Conservation (phyloP, 2,797 vertebrate species). For the Cephalopachus bancanus region DNA sequence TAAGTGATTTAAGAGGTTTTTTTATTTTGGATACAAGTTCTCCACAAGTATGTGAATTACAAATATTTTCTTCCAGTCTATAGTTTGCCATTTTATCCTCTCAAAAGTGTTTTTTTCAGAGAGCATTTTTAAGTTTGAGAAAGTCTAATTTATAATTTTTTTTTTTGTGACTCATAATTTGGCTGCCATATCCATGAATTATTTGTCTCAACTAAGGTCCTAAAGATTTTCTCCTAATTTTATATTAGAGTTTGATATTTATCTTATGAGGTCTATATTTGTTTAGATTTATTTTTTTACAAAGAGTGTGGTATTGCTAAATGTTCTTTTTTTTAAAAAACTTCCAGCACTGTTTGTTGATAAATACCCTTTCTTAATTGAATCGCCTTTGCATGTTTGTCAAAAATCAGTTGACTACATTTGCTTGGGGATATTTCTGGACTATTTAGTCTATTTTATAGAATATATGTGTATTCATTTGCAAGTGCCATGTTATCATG, state of each 20-base stretch:
- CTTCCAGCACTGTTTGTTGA: background rate
- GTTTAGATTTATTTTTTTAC: background rate
- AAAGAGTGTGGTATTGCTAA: background rate
- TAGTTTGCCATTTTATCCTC: background rate
- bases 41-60: background rate
- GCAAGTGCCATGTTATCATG: background rate
- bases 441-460: background rate
- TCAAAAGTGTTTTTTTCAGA: background rate
- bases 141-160: background rate
- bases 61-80: background rate
- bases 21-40: background rate
- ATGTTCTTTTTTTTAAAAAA: no score
- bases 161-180: background rate
- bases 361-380: background rate
- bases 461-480: background rate
- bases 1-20: background rate
- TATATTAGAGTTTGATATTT: background rate
- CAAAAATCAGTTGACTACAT: background rate
- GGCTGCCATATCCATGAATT: background rate
- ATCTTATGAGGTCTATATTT: background rate
- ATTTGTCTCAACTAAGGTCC: background rate
- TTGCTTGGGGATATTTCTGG: background rate
- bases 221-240: background rate
- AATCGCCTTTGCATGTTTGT: background rate
- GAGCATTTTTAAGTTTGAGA: background rate